Conservation (phyloP, 2,888 invertebrate genomes). For the Stegophylla sp. region DNA sequence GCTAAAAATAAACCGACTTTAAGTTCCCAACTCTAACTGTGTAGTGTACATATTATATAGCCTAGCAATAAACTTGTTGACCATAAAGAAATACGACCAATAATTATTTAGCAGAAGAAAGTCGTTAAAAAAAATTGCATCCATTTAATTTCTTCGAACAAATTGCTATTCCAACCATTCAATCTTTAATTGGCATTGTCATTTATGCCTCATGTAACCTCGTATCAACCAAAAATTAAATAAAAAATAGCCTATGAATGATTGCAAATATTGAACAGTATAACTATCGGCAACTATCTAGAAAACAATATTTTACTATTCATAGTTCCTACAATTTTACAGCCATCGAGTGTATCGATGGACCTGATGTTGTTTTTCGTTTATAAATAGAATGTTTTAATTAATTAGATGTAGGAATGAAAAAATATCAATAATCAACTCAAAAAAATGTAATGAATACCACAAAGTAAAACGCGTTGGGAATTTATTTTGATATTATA, state of each 20-base stretch:
- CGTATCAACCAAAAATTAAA: not conserved
- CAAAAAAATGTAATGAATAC: conserved; percentile 31
- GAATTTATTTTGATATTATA: conserved; percentile 11
- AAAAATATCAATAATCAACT: conserved; percentile 33
- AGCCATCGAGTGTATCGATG: conserved; percentile 4
- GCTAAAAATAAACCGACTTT: conserved; percentile 22
- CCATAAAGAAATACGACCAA: conserved; percentile 20
- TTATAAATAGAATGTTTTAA: not conserved
- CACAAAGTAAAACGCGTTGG: conserved; percentile 22
- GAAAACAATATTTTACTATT: not conserved
- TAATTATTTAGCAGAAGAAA: conserved; percentile 30
- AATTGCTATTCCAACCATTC: conserved; percentile 12
- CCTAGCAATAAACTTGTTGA: conserved; percentile 29
- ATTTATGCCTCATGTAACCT: not conserved
- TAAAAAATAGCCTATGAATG: not conserved
- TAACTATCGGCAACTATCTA: not conserved
- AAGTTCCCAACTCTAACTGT: conserved; percentile 12
- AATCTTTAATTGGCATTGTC: not conserved
- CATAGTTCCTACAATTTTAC: not conserved
- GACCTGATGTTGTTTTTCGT: not conserved
- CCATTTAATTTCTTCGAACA: conserved; percentile 13
- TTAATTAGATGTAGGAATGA: not conserved
- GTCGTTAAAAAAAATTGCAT: conserved; percentile 38
- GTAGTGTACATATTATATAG: not conserved
- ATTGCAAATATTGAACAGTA: not conserved